Evolutionary conservation across 2,113 vertebrate genomes (phyloP), one percentile per base, ranked within the genome.

Genomic region (Sceloporus tristichus): DNA sequence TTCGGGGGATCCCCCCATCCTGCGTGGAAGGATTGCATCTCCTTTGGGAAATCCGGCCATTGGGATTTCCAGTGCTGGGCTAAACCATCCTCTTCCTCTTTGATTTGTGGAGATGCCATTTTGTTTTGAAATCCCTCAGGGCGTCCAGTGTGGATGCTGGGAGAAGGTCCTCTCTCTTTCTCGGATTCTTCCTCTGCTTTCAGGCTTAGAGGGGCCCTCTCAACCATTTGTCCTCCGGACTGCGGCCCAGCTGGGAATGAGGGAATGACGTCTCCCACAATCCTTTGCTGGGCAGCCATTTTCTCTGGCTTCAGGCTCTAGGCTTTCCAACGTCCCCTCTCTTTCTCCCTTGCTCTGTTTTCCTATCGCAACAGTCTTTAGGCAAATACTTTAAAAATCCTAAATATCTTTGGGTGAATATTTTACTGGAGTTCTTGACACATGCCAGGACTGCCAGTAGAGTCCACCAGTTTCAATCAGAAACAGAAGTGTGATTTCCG

Each of bases 211-310:
- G 70, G 10, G 29, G 9, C 76, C 7, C 13, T 48, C 19, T 34
- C 9, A 19, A 68, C 21, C n/a, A n/a, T 79, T 16, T 79, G 29
- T 19, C 59, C 62, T 68, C 29, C 62, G 23, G 62, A 18, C 27
- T 70, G 59, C 10, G 68, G 27, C 25, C 18, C 75, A 10, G 5
- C 38, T 77, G 29, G 84, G 34, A 77, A 48, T 14, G 7, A 42
- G 21, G 42, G 42, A 34, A 70, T 9, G 0, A 6, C 27, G 7
- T 86, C 38, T 34, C 76, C 76, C 76, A 79, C 19, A 70, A 34
- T 86, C 75, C 27, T 65, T 79, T 79, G 40, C 76, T 86, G 6
- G 27, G 85, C 65, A 18, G 85, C 85, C 85, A 86, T 86, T 78
- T 79, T 68, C 19, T 86, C 27, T 16, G 9, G 73, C 23, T 38